Evolutionary conservation across 1,140 invertebrate genomes (phyloP).

Genomic region (Cydia pomonella): DNA sequence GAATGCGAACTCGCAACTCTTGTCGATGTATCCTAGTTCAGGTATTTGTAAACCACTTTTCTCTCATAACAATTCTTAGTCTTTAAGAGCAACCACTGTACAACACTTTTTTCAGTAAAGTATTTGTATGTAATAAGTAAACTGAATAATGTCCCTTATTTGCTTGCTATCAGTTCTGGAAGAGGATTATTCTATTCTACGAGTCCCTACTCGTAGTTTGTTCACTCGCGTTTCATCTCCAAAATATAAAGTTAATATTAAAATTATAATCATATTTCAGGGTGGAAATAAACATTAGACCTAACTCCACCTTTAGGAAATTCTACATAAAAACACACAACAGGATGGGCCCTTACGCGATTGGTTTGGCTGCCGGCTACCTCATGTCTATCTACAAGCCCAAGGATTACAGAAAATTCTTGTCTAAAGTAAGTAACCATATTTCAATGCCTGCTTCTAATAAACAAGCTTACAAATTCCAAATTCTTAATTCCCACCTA

Average conservation of each 20-base stretch:
- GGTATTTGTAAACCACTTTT: too few relatives aligned
- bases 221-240: not conserved
- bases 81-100: too few relatives aligned
- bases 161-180: too few relatives aligned
- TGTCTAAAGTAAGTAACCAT: conserved; percentile 34
- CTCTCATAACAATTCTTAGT: too few relatives aligned
- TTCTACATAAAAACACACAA: conserved; percentile 25
- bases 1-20: too few relatives aligned
- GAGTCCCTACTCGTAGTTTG: not conserved
- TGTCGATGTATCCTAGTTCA: too few relatives aligned
- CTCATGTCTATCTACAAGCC: conserved; percentile 38
- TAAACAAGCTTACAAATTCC: too few relatives aligned
- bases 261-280: not conserved
- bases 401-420: conserved; percentile 34
- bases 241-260: not conserved
- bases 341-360: conserved; percentile 33
- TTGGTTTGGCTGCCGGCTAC: conserved; percentile 36
- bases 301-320: not conserved
- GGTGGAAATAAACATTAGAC: not conserved
- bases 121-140: too few relatives aligned
- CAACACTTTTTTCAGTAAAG: too few relatives aligned
- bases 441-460: not conserved
- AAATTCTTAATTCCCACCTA: not conserved
- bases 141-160: too few relatives aligned
- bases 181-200: too few relatives aligned